Conservation (phyloP, 1,140 invertebrate genomes). For the Akabosia matsudoensis region DNA sequence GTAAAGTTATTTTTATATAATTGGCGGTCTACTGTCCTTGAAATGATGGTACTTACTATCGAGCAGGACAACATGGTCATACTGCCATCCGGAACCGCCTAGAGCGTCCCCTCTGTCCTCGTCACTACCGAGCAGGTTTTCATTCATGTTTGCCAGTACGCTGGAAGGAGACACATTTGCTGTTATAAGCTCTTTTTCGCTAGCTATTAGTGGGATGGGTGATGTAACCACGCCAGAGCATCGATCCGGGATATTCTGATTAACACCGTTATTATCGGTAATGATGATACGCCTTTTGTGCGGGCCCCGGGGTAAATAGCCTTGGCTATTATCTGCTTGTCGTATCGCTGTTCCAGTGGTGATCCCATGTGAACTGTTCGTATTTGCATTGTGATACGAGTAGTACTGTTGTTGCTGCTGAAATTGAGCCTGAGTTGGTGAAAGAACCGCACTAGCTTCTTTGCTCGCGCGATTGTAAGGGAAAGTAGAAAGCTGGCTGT, state of each 20-base stretch:
- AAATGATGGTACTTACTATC: slow-evolving; percentile 14
- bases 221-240: neutral
- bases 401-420: too few species aligned
- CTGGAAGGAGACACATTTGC: neutral
- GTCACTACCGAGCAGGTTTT: neutral
- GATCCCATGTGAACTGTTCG: neutral
- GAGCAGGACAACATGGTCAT: slow-evolving; percentile 16
- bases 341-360: neutral
- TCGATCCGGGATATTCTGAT: neutral
- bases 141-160: neutral
- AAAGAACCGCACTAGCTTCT: too few species aligned
- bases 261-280: neutral
- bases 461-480: too few species aligned
- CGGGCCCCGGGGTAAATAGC: too few species aligned
- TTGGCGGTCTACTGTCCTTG: neutral
- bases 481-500: too few species aligned
- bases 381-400: too few species aligned
- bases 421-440: too few species aligned
- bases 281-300: neutral
- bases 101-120: neutral
- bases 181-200: slow-evolving; percentile 3
- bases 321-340: too few species aligned
- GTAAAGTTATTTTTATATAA: too few species aligned
- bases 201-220: slow-evolving; percentile 1
- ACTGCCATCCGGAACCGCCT: neutral